Conservation (phyloP, 2,888 invertebrate species). For the Drosophila gaucha region DNA sequence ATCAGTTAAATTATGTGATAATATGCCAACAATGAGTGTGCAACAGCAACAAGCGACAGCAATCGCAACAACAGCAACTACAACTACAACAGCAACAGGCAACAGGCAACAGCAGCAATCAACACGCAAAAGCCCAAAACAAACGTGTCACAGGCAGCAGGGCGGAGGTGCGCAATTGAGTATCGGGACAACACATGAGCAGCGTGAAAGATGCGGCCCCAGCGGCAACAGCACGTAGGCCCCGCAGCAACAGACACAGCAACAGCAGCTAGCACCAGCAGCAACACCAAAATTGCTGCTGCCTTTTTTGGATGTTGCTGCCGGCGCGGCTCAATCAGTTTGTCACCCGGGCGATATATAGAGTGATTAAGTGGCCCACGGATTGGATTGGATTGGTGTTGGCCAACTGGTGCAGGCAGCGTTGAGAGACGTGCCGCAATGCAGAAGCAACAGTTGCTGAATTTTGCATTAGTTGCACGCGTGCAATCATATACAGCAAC, state of each 20-base stretch:
- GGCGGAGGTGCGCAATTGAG: slow-evolving; percentile 1
- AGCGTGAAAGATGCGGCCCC: slow-evolving; percentile 64
- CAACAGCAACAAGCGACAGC: slow-evolving; percentile 60
- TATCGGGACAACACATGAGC: too few species aligned
- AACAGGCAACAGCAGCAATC: slow-evolving; percentile 61
- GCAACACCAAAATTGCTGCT: slow-evolving; percentile 65
- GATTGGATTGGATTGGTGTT: slow-evolving; percentile 60
- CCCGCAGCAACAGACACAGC: slow-evolving; percentile 35
- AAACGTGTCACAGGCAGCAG: slow-evolving; percentile 63
- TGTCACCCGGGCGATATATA: slow-evolving; percentile 79
- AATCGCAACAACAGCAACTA: slow-evolving; percentile 27
- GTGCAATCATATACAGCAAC: slow-evolving; percentile 49
- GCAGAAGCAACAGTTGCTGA: slow-evolving; percentile 35
- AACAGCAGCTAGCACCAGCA: slow-evolving; percentile 28
- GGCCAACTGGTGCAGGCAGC: slow-evolving; percentile 10
- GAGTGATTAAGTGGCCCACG: slow-evolving; percentile 74
- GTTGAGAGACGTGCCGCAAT: slow-evolving; percentile 66
- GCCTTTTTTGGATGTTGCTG: slow-evolving; percentile 63
- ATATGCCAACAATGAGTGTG: slow-evolving; percentile 82
- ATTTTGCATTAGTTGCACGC: slow-evolving; percentile 51
- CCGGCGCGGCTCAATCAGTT: slow-evolving; percentile 76
- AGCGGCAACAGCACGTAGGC: slow-evolving; percentile 57
- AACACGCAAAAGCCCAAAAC: slow-evolving; percentile 78
- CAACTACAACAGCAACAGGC: slow-evolving; percentile 29
- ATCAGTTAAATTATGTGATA: slow-evolving; percentile 81